These are phyloP conservation scores for Ammodytes marinus DNA, from an alignment of 2,113 vertebrate genomes.

Conservation along the genomic window DNA sequence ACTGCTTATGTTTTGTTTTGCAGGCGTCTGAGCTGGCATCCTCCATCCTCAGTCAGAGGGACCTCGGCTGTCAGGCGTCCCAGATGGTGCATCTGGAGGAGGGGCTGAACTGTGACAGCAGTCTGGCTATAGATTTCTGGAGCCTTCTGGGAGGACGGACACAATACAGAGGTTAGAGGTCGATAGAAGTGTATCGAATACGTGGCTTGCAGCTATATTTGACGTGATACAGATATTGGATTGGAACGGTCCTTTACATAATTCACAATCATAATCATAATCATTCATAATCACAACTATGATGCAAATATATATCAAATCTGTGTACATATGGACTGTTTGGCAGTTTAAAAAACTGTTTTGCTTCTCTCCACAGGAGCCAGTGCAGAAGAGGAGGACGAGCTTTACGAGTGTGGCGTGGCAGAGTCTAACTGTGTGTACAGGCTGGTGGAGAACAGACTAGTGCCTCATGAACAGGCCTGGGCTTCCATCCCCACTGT, in stretches of 20 bases:
- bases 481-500: slow-evolving; percentile 83
- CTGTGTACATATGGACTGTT: not conserved
- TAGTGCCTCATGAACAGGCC: slow-evolving; percentile 83
- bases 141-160: slow-evolving; percentile 81
- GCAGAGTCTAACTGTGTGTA: slow-evolving; percentile 88
- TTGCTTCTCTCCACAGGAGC: slow-evolving; percentile 61
- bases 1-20: not conserved
- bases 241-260: too few species aligned
- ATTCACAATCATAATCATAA: too few species aligned
- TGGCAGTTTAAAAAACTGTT: not conserved
- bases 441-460: slow-evolving; percentile 81
- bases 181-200: too few species aligned
- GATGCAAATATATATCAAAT: not conserved
- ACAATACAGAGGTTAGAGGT: slow-evolving; percentile 78
- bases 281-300: too few species aligned
- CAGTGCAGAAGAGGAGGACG: slow-evolving; percentile 82
- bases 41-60: slow-evolving; percentile 74
- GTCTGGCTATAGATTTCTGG: slow-evolving; percentile 82
- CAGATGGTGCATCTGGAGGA: slow-evolving; percentile 82
- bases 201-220: too few species aligned
- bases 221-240: too few species aligned
- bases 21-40: slow-evolving; percentile 81
- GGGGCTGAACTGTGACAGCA: slow-evolving; percentile 76
- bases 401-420: slow-evolving; percentile 81
- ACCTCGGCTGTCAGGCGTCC: slow-evolving; percentile 82